phyloP scores from a whole-genome alignment of 2,113 vertebrate species.

The Crotophaga sulcirostris region DNA sequence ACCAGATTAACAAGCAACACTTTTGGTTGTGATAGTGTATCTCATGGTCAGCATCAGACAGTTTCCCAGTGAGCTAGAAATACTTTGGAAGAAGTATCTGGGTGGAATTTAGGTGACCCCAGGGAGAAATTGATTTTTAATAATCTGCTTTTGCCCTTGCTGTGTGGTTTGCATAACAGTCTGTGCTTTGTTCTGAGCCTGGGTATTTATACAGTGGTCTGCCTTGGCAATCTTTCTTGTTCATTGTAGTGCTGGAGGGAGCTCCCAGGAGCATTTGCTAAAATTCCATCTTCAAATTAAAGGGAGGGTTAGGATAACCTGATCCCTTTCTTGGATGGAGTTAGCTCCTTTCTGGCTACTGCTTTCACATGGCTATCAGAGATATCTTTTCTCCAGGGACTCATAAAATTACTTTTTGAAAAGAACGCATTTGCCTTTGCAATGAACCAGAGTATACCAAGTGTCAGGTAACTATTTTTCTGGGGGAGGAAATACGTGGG shows the following conservation, averaged over 20 bases:
- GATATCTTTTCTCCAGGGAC: not conserved
- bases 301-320: slow-evolving; percentile 24
- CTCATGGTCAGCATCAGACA: not conserved
- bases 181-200: slow-evolving; percentile 37
- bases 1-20: not conserved
- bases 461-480: slow-evolving; percentile 54
- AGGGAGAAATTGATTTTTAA: slow-evolving; percentile 45
- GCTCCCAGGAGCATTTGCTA: slow-evolving; percentile 55
- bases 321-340: slow-evolving; percentile 37
- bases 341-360: slow-evolving; percentile 38
- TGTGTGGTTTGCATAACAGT: slow-evolving; percentile 37
- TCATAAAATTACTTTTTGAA: slow-evolving; percentile 47
- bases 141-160: slow-evolving; percentile 16
- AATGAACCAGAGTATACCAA: slow-evolving; percentile 23
- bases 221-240: slow-evolving; percentile 7
- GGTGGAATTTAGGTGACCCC: slow-evolving; percentile 10
- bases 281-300: slow-evolving; percentile 61
- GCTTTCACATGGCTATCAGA: not conserved
- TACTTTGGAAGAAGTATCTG: slow-evolving; percentile 10
- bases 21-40: not conserved
- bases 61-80: not conserved
- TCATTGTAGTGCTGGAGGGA: slow-evolving; percentile 29
- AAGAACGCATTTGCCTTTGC: slow-evolving; percentile 35
- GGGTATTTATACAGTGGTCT: slow-evolving; percentile 16
- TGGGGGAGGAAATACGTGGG: not conserved